phyloP scores from a whole-genome alignment of 92 coral and sea anemone species.

The Galaxea fascicularis region DNA sequence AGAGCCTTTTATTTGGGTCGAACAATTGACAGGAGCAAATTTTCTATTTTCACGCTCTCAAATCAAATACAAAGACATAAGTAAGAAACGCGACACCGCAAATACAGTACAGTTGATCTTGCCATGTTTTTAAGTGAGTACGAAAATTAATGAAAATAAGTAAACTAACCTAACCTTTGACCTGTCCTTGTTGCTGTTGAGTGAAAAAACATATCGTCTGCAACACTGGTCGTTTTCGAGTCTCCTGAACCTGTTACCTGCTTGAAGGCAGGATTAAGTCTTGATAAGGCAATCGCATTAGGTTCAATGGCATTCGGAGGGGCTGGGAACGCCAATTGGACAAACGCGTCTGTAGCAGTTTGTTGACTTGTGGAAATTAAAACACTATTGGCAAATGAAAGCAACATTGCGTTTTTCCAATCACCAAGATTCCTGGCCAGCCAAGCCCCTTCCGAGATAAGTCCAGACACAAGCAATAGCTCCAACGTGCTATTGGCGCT shows the following conservation, averaged over 20 bases:
- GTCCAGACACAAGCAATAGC: slow-evolving; percentile 89
- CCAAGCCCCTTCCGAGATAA: slow-evolving; percentile 89
- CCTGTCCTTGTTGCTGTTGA: neutral
- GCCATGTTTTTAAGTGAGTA: neutral
- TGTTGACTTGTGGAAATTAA: slow-evolving; percentile 15
- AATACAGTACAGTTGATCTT: too few relatives aligned
- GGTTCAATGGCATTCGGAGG: slow-evolving; percentile 55
- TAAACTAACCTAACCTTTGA: neutral
- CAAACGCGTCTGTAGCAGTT: slow-evolving; percentile 19
- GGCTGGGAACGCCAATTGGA: slow-evolving; percentile 30
- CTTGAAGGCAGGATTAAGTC: slow-evolving; percentile 64
- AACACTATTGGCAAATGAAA: slow-evolving; percentile 67
- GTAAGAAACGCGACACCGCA: too few relatives aligned
- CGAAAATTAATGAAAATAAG: neutral
- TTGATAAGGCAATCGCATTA: slow-evolving; percentile 60
- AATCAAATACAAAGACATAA: too few relatives aligned
- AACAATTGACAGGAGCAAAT: too few relatives aligned
- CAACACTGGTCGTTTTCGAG: neutral
- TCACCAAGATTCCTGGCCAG: slow-evolving; percentile 90
- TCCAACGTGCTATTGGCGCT: slow-evolving; percentile 92
- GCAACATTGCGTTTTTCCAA: slow-evolving; percentile 94
- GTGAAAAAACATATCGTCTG: neutral
- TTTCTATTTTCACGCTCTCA: neutral
- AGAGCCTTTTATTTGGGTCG: too few relatives aligned
- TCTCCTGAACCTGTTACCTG: neutral